A percentile compares a stretch with the other conserved stretches of the same genome.
Conservation (phyloP, 2,113 vertebrate species). For the Lonchura striata region DNA sequence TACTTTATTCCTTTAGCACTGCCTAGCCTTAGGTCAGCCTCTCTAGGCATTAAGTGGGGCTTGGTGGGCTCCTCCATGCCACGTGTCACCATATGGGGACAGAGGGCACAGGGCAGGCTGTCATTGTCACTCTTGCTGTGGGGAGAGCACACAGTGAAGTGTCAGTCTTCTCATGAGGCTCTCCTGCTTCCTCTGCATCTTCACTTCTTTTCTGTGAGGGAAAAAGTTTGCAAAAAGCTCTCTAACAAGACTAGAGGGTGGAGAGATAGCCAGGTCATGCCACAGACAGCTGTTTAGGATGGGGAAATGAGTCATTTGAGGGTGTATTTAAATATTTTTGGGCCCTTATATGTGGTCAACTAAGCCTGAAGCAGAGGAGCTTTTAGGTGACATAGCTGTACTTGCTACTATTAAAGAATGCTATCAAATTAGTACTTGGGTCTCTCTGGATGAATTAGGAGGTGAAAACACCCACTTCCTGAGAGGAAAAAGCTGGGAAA, state of each 20-base stretch:
- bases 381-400: not conserved
- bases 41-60: not conserved
- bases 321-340: not conserved
- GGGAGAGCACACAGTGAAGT: not conserved
- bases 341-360: not conserved
- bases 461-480: not conserved
- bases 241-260: not conserved
- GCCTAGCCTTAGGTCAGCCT: not conserved
- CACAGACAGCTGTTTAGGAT: not conserved
- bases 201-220: not conserved
- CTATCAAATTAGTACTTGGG: not conserved
- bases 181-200: not conserved
- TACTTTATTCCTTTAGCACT: not conserved
- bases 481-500: not conserved
- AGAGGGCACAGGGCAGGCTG: not conserved
- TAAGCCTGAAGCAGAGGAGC: not conserved
- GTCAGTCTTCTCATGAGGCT: not conserved
- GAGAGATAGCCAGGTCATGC: rapidly evolving
- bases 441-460: not conserved
- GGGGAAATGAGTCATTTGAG: not conserved
- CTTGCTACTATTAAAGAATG: not conserved
- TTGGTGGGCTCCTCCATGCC: not conserved
- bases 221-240: not conserved
- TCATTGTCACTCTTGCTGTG: not conserved
- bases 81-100: rapidly evolving